phyloP scores from a whole-genome alignment of 2,888 invertebrate genomes.

The Eristalis tenax region DNA sequence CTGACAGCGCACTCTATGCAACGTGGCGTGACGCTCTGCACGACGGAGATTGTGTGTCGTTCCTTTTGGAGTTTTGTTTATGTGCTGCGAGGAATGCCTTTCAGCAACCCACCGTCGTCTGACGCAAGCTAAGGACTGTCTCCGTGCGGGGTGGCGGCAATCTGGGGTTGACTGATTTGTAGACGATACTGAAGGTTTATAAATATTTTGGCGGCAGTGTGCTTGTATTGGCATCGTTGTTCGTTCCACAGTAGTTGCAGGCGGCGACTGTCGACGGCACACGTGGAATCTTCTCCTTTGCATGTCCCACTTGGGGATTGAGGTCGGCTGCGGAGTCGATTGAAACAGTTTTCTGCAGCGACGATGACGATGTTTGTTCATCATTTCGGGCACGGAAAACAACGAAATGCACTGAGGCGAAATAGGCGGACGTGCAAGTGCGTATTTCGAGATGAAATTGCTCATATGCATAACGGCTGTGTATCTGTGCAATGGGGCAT shows the following conservation, averaged over 20 bases:
- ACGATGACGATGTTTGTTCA: not conserved
- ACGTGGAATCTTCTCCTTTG: slow-evolving; percentile 36
- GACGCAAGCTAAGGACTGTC: not conserved
- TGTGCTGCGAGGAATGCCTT: not conserved
- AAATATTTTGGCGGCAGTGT: slow-evolving; percentile 32
- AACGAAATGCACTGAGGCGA: not conserved
- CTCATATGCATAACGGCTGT: not conserved
- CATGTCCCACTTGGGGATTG: slow-evolving; percentile 51
- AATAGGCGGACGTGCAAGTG: not conserved
- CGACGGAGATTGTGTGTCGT: not conserved
- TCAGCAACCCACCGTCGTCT: not conserved
- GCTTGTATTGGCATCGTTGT: slow-evolving; percentile 45
- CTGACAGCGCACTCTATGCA: not conserved
- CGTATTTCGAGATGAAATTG: not conserved
- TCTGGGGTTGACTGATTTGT: not conserved
- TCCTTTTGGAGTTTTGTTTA: not conserved
- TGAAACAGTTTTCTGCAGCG: slow-evolving; percentile 5
- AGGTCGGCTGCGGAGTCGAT: slow-evolving; percentile 50
- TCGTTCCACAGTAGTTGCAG: not conserved
- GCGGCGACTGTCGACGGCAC: slow-evolving; percentile 12
- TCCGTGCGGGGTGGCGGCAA: not conserved
- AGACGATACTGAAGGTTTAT: not conserved
- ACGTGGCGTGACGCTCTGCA: not conserved
- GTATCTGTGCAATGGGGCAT: not conserved
- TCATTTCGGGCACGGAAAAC: not conserved